Percentiles rank a stretch among this genome's conserved stretches.
These are phyloP conservation scores for Palythoa grandis DNA, from an alignment of 92 coral and sea anemone species.

Conservation along the genomic window DNA sequence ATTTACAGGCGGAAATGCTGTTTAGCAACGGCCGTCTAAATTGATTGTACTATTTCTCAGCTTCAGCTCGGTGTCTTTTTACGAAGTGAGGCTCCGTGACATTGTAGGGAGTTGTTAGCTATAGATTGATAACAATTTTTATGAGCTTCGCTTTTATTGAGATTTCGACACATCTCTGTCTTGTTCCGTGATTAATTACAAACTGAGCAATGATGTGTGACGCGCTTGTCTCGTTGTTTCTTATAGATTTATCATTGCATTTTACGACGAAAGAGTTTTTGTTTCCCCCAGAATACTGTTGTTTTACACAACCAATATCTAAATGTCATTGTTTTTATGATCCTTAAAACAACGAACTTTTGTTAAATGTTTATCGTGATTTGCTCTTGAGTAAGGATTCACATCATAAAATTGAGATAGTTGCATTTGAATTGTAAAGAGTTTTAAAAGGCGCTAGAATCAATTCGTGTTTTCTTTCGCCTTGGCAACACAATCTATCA, in stretches of 20 bases:
- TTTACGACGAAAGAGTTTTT: slow-evolving; percentile 24
- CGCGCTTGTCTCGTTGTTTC: slow-evolving; percentile 35
- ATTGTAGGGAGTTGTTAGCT: not conserved
- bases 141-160: slow-evolving; percentile 27
- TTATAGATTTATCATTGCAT: slow-evolving; percentile 14
- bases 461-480: slow-evolving; percentile 1
- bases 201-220: slow-evolving; percentile 41
- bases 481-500: slow-evolving; percentile 36
- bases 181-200: slow-evolving; percentile 44
- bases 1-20: slow-evolving; percentile 43
- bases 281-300: not conserved
- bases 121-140: slow-evolving; percentile 29
- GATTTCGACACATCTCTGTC: slow-evolving; percentile 18
- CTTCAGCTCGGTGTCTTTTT: slow-evolving; percentile 1
- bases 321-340: not conserved
- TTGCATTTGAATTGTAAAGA: slow-evolving; percentile 31
- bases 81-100: slow-evolving; percentile 32
- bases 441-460: slow-evolving; percentile 9
- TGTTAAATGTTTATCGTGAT: not conserved
- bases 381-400: not conserved
- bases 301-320: not conserved
- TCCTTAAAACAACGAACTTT: not conserved
- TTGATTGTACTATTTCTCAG: slow-evolving; percentile 10
- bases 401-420: not conserved
- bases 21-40: slow-evolving; percentile 24